A percentile compares a stretch with the other conserved stretches of the same genome.
Evolutionary conservation across 2,113 vertebrate species (phyloP).

Genomic region (Myrmecophaga tridactyla): DNA sequence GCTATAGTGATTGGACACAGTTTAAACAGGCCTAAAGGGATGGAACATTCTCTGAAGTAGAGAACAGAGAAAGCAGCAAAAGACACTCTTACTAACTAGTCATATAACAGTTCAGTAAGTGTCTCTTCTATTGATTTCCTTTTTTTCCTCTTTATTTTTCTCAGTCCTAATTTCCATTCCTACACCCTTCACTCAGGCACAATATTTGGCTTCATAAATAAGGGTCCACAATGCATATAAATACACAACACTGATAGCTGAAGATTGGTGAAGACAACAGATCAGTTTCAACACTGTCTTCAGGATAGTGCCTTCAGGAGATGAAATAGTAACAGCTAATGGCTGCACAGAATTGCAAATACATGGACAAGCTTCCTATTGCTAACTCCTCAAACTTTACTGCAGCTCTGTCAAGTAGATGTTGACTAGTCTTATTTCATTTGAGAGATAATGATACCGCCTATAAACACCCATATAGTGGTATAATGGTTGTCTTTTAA

Average conservation of each 20-base stretch:
- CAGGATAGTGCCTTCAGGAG: neutral
- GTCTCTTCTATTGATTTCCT: neutral
- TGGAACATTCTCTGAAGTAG: neutral
- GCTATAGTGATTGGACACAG: neutral
- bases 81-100: neutral
- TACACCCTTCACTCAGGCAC: neutral
- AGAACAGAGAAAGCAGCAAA: neutral
- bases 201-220: neutral
- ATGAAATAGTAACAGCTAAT: fast-evolving
- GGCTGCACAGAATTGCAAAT: fast-evolving
- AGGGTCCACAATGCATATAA: neutral
- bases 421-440: fast-evolving
- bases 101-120: neutral
- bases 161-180: neutral
- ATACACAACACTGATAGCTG: neutral
- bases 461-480: neutral
- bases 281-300: neutral
- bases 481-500: no score
- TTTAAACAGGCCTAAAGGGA: conserved; percentile 6
- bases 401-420: fast-evolving
- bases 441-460: no score
- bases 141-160: neutral
- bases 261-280: fast-evolving
- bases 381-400: fast-evolving
- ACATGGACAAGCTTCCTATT: no score